Evolutionary conservation across 2,888 invertebrate species (phyloP), one percentile per base, ranked within the genome.

Genomic region (Notodromas monacha): DNA sequence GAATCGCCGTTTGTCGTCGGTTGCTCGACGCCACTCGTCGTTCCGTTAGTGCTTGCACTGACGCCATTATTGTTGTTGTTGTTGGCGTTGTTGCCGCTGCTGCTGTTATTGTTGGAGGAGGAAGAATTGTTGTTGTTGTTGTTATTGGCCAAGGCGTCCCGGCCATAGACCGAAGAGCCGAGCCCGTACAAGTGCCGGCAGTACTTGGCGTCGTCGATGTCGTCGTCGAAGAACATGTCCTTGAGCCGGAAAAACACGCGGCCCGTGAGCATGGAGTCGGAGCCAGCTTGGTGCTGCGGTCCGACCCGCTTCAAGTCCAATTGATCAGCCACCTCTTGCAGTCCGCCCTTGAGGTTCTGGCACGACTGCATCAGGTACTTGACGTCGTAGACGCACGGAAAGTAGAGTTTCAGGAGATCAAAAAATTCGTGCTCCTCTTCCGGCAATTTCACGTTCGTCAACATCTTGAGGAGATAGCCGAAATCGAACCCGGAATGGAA

Each of bases 401-500:
- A 92, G 49, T 81, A 89, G 43, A 86, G 56, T 49, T 74, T 67
- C 35, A 96, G 57, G 39, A 76, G 61, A 44, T 86, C 79, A 50
- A 92, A 96, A 49, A 96, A 96, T 44, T 89, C 84, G 42, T 68
- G 67, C 48, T 92, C 92, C 45, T 86, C 84, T 38, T 67, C 64
- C n/a, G 96, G 96, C 43, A 96, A 56, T 48, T 76, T 72, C 46
- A 70, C 69, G 51, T 84, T 76, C 2, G 86, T 89, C 36, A 92
- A 58, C 35, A 92, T 56, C 53, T 89, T 89, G 30, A 96, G 56
- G 40, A 96, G 58, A 53, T 99, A 96, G 26, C 96, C 92, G 55
- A 99, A 96, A 55, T 96, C 96, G 48, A 96, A 99, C 36, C 89
- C 92, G 40, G 89, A 86, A 55, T 96, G 96, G 55, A 96, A 96